Evolutionary conservation across 2,113 vertebrate genomes (phyloP).

Genomic region (Lepisosteus osseus): DNA sequence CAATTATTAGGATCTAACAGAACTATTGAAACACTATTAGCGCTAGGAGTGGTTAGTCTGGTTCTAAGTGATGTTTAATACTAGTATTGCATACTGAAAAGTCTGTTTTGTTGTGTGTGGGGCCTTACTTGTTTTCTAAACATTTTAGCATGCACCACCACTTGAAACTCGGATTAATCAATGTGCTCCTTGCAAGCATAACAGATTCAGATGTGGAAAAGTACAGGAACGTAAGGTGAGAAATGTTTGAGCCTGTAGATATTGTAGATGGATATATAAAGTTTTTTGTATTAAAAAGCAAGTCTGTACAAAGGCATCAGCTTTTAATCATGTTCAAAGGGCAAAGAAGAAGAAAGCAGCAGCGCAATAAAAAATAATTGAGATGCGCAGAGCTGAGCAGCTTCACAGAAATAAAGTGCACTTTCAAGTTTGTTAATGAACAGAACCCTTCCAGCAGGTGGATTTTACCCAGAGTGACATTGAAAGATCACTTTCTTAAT

Average conservation of each 20-base stretch:
- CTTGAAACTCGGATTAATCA: neutral
- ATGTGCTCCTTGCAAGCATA: neutral
- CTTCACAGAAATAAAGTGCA: neutral
- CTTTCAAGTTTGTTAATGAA: neutral
- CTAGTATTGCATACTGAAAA: neutral
- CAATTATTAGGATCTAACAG: no score
- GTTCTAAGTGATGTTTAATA: neutral
- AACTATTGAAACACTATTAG: no score
- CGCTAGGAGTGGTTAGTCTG: neutral
- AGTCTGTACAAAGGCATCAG: neutral
- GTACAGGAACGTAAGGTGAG: neutral
- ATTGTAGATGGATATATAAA: neutral
- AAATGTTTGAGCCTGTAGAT: neutral
- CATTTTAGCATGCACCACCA: no score
- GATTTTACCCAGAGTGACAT: conserved; percentile 46
- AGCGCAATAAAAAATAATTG: neutral
- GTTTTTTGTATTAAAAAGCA: neutral
- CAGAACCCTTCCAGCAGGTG: conserved; percentile 47
- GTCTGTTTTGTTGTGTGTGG: conserved; percentile 21
- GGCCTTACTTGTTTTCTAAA: neutral
- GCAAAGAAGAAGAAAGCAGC: neutral
- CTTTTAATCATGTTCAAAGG: neutral
- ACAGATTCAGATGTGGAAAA: neutral
- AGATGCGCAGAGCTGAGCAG: neutral
- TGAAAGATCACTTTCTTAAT: conserved; percentile 60